These are phyloP conservation scores for Sylvia borin DNA, from an alignment of 2,797 vertebrate species.

Conservation along the genomic window DNA sequence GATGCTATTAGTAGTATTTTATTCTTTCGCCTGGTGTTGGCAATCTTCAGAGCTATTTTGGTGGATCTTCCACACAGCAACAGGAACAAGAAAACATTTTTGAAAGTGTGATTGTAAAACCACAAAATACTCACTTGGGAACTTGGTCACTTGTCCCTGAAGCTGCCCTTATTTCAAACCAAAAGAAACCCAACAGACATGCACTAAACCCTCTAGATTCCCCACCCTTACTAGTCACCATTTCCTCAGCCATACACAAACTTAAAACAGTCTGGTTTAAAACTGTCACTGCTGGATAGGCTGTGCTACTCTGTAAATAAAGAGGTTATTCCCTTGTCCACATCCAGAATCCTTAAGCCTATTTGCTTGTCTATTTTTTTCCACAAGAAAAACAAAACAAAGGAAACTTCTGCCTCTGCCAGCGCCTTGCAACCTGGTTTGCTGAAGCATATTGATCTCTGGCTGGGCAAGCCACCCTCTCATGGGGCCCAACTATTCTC, in stretches of 20 bases:
- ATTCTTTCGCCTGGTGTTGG: background rate
- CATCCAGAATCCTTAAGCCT: background rate
- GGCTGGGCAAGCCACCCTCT: background rate
- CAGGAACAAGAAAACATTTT: constrained; percentile 52
- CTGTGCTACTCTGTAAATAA: background rate
- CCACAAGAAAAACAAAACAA: background rate
- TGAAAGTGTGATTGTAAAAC: constrained; percentile 64
- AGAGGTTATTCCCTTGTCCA: background rate
- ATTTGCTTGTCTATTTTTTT: background rate
- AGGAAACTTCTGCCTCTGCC: background rate
- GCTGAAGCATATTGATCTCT: background rate
- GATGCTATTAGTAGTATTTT: constrained; percentile 17
- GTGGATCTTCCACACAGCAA: constrained; percentile 34
- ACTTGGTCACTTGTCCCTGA: background rate
- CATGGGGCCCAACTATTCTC: background rate
- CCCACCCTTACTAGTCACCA: background rate
- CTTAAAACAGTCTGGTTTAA: background rate
- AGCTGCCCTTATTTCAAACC: constrained; percentile 17
- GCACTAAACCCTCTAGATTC: background rate
- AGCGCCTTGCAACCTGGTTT: background rate
- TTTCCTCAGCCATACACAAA: background rate
- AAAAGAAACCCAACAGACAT: background rate
- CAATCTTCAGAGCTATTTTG: constrained; percentile 45
- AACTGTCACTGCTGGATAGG: background rate
- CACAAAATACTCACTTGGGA: constrained; percentile 46